These are phyloP conservation scores for Sebastes nivosus DNA, from an alignment of 2,797 vertebrate species.

Conservation along the genomic window DNA sequence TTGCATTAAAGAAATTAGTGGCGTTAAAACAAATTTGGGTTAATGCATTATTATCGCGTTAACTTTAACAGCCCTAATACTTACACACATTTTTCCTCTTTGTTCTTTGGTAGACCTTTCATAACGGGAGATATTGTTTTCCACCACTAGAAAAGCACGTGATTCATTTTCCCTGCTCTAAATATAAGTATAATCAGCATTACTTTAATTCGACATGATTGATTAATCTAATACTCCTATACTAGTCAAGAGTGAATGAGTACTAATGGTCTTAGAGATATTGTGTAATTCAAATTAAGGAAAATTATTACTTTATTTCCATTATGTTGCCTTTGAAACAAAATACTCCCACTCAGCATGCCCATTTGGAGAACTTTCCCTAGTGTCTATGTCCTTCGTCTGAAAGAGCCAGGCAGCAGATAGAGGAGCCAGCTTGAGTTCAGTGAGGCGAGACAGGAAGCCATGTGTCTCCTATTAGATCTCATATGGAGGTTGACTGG, in stretches of 20 bases:
- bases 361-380: constrained; percentile 43
- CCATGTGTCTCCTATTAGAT: constrained; percentile 27
- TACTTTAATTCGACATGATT: background rate
- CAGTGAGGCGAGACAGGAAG: constrained; percentile 57
- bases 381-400: constrained; percentile 9
- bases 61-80: too few species aligned
- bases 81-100: background rate
- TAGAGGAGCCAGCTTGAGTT: constrained; percentile 50
- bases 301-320: background rate
- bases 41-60: too few species aligned
- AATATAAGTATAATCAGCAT: background rate
- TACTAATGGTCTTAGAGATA: background rate
- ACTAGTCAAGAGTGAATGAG: background rate
- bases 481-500: constrained; percentile 13
- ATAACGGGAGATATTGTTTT: background rate
- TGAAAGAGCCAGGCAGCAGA: constrained; percentile 26
- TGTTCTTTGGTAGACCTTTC: background rate
- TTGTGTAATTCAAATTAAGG: background rate
- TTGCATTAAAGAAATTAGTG: too few species aligned
- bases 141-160: background rate
- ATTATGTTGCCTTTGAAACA: constrained; percentile 37
- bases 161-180: background rate
- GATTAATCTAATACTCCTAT: background rate
- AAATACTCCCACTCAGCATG: constrained; percentile 29
- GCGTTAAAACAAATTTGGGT: too few species aligned